These are phyloP conservation scores for Rugalucina vietnamica DNA, from an alignment of 2,888 invertebrate genomes.

Conservation along the genomic window DNA sequence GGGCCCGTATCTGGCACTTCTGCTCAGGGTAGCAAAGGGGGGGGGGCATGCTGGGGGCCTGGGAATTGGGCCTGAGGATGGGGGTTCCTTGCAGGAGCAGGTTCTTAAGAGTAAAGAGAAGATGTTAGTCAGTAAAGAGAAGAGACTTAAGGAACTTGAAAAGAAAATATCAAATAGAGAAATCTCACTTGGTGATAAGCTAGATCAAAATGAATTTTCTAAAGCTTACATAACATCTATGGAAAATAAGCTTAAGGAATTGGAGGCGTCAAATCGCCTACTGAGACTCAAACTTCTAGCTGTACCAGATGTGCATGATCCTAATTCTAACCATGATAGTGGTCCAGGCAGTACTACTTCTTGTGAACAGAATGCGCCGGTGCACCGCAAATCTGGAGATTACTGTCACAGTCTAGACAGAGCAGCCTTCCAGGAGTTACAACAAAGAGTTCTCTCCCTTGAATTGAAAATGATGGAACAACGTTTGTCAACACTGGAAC, in stretches of 20 bases:
- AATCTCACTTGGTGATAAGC: background rate
- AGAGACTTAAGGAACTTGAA: background rate
- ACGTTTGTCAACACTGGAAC: too few relatives aligned
- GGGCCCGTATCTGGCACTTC: too few relatives aligned
- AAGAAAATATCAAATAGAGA: background rate
- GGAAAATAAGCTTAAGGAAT: background rate
- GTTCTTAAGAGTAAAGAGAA: slow-evolving; percentile 1
- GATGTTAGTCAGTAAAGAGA: background rate
- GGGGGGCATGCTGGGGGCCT: too few relatives aligned
- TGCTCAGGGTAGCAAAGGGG: too few relatives aligned
- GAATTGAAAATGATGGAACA: too few relatives aligned
- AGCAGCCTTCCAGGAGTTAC: too few relatives aligned
- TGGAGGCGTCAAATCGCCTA: background rate
- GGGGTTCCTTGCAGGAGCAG: background rate
- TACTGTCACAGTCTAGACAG: too few relatives aligned
- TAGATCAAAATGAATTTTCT: background rate
- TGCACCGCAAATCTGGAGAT: too few relatives aligned
- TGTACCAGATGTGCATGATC: background rate
- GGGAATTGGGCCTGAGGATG: background rate
- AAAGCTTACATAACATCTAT: background rate
- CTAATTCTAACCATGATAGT: too few relatives aligned
- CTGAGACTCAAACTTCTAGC: background rate
- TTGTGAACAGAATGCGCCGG: too few relatives aligned
- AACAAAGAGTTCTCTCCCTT: too few relatives aligned
- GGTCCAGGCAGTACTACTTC: too few relatives aligned